These are phyloP conservation scores for Iphiclides podalirius DNA, from an alignment of 2,888 invertebrate genomes.

Conservation along the genomic window DNA sequence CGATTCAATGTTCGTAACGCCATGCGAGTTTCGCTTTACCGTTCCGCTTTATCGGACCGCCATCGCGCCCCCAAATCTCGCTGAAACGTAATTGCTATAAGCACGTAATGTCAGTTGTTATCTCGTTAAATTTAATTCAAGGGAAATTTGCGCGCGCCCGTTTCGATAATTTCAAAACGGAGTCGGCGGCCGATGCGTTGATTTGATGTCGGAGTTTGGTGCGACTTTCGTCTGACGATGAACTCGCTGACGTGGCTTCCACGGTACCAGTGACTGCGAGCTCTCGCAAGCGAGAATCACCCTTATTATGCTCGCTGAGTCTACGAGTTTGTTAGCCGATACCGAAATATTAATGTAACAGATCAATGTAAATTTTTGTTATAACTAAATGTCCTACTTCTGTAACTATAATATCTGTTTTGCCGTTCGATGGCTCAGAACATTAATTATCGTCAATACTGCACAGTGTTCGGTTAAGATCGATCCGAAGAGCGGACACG, in stretches of 20 bases:
- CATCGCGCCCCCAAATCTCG: no score
- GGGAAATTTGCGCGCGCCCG: slow-evolving; percentile 59
- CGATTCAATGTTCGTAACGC: not conserved
- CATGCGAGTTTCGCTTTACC: no score
- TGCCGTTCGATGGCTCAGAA: no score
- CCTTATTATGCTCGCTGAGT: slow-evolving; percentile 76
- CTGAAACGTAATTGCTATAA: slow-evolving; percentile 55
- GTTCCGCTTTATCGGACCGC: no score
- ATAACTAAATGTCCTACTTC: slow-evolving; percentile 42
- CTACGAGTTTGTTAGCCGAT: slow-evolving; percentile 71
- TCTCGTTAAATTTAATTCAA: slow-evolving; percentile 63
- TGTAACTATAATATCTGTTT: no score
- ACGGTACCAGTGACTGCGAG: slow-evolving; percentile 55
- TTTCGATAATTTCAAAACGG: slow-evolving; percentile 58
- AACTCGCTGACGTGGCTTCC: slow-evolving; percentile 54
- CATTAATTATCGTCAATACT: no score
- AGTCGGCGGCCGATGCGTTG: slow-evolving; percentile 46
- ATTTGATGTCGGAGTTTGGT: slow-evolving; percentile 65
- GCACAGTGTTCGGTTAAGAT: no score
- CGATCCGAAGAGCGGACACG: no score
- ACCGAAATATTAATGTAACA: slow-evolving; percentile 47
- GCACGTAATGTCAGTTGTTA: slow-evolving; percentile 54
- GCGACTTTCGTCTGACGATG: slow-evolving; percentile 71
- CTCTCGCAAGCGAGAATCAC: slow-evolving; percentile 61
- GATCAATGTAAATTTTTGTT: slow-evolving; percentile 19